These are phyloP conservation scores for Pteria penguin DNA, from an alignment of 2,888 invertebrate genomes.

Conservation along the genomic window DNA sequence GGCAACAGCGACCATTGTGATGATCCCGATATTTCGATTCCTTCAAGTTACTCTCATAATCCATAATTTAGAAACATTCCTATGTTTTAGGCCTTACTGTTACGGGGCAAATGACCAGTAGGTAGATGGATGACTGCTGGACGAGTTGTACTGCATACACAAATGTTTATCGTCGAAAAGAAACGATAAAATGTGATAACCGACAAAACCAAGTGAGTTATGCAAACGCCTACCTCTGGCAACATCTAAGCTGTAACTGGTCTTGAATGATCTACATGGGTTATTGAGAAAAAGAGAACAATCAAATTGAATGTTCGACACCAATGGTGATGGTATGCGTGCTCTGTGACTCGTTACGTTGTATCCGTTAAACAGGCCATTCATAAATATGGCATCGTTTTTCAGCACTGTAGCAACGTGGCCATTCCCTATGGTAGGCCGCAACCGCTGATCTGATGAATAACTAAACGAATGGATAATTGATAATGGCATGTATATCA, in stretches of 20 bases:
- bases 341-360: constrained; percentile 72
- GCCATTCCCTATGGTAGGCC: constrained; percentile 75
- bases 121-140: no score
- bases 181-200: no score
- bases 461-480: not conserved
- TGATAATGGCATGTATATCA: no score
- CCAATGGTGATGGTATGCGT: constrained; percentile 67
- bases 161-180: no score
- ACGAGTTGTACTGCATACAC: no score
- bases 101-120: no score
- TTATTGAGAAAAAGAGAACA: not conserved
- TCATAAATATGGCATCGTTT: constrained; percentile 72
- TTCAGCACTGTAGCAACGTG: constrained; percentile 74
- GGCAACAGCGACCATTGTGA: no score
- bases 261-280: not conserved
- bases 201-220: no score
- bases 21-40: no score
- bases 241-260: constrained; percentile 60
- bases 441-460: constrained; percentile 17
- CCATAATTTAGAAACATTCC: no score
- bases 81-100: no score
- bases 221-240: constrained; percentile 61
- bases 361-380: constrained; percentile 77
- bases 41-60: no score
- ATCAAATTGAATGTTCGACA: not conserved